Conservation (phyloP, 2,888 invertebrate genomes). For the Agrilus cyanescens region DNA sequence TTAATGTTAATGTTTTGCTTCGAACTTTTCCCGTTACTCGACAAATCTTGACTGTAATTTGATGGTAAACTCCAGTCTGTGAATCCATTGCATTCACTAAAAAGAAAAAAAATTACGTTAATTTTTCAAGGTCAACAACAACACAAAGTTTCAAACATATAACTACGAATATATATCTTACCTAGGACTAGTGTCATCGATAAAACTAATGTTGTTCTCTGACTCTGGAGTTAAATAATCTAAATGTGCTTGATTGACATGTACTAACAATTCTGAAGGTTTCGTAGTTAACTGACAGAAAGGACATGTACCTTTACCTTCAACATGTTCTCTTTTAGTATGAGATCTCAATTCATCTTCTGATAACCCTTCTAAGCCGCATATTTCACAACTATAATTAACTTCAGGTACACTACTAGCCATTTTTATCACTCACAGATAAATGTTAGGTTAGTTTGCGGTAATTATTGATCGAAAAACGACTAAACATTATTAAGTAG, state of each 20-base stretch:
- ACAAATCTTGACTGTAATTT: conserved; percentile 12
- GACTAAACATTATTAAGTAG: too few relatives aligned
- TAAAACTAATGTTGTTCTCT: conserved; percentile 59
- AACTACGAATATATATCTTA: conserved; percentile 9
- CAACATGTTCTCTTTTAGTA: conserved; percentile 65
- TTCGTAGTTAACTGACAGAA: conserved; percentile 68
- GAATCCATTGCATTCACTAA: conserved; percentile 26
- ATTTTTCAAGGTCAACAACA: not conserved
- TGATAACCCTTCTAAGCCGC: conserved; percentile 69
- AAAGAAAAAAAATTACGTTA: conserved; percentile 12
- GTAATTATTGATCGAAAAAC: too few relatives aligned
- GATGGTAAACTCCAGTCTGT: conserved; percentile 13
- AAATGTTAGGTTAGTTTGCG: too few relatives aligned
- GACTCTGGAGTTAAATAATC: conserved; percentile 72
- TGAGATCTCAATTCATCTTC: conserved; percentile 71
- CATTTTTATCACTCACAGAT: conserved; percentile 22
- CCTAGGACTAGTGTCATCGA: conserved; percentile 51
- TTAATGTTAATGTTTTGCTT: conserved; percentile 27
- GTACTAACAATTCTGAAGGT: conserved; percentile 61
- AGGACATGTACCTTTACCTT: conserved; percentile 67
- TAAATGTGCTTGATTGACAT: conserved; percentile 75
- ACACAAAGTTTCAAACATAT: not conserved
- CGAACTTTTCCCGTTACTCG: conserved; percentile 12
- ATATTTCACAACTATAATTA: conserved; percentile 67
- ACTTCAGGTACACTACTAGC: conserved; percentile 45